Evolutionary conservation across 2,888 invertebrate genomes (phyloP).

Genomic region (Troilus luridus): DNA sequence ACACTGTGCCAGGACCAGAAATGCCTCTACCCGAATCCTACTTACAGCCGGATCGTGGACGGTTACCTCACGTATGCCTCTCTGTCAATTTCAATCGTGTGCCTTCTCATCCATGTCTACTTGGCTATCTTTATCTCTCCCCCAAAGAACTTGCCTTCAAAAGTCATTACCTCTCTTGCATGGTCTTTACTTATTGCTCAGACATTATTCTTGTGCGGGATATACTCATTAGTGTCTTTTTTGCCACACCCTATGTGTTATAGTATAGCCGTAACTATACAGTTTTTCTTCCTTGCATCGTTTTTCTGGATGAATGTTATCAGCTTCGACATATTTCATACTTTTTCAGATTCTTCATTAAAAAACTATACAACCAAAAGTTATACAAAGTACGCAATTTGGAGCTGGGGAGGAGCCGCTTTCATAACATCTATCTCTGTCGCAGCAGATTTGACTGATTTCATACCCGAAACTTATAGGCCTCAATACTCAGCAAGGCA

Average conservation of each 20-base stretch:
- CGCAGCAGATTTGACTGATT: background rate
- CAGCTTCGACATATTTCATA: slow-evolving; percentile 60
- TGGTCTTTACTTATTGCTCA: slow-evolving; percentile 59
- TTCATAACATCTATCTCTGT: slow-evolving; percentile 33
- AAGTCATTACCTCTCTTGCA: slow-evolving; percentile 56
- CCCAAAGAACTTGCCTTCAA: slow-evolving; percentile 56
- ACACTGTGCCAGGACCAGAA: background rate
- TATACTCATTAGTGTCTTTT: slow-evolving; percentile 48
- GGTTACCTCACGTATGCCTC: slow-evolving; percentile 55
- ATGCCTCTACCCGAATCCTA: background rate
- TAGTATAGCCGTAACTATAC: slow-evolving; percentile 53
- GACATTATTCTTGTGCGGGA: slow-evolving; percentile 55
- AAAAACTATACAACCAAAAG: slow-evolving; percentile 28
- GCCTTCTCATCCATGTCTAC: slow-evolving; percentile 57
- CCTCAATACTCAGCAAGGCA: slow-evolving; percentile 39
- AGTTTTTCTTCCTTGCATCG: slow-evolving; percentile 56
- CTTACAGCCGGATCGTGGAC: slow-evolving; percentile 36
- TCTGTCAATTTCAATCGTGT: slow-evolving; percentile 53
- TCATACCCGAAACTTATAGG: slow-evolving; percentile 48
- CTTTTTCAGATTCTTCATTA: slow-evolving; percentile 57
- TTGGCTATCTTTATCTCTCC: slow-evolving; percentile 50
- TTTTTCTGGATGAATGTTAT: slow-evolving; percentile 63
- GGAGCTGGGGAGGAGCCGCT: slow-evolving; percentile 58
- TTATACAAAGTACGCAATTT: slow-evolving; percentile 50
- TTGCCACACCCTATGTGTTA: slow-evolving; percentile 42